phyloP scores from a whole-genome alignment of 2,888 invertebrate species.

The Thymelicus sylvestris region DNA sequence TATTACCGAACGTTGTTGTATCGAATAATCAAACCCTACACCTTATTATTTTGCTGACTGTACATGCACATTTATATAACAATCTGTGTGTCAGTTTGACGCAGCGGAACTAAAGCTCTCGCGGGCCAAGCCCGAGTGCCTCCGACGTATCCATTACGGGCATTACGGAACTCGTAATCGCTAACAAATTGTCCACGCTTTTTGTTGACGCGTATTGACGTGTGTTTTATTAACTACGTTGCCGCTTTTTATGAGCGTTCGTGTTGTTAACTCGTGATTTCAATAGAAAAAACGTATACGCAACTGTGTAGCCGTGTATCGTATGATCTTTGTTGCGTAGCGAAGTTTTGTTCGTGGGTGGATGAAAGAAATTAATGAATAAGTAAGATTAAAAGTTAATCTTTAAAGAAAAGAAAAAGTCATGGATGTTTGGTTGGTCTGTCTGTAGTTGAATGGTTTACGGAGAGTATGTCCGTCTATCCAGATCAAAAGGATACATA shows the following conservation, averaged over 20 bases:
- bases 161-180: constrained; percentile 15
- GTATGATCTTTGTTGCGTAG: constrained; percentile 3
- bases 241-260: neutral
- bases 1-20: too few species aligned
- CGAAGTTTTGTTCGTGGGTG: neutral
- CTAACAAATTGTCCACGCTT: constrained; percentile 11
- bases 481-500: too few species aligned
- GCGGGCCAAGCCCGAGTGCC: constrained; percentile 6
- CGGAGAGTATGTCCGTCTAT: too few species aligned
- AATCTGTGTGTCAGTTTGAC: neutral
- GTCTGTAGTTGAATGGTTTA: too few species aligned
- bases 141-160: constrained; percentile 9
- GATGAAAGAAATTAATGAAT: neutral
- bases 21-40: too few species aligned
- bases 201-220: constrained; percentile 14
- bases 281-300: neutral
- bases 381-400: neutral
- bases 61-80: neutral
- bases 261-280: constrained; percentile 5
- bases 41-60: too few species aligned
- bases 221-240: constrained; percentile 8
- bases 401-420: too few species aligned
- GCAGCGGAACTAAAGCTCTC: constrained; percentile 7
- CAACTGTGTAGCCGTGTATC: neutral
- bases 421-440: too few species aligned